These are phyloP conservation scores for Psilopogon haemacephalus DNA, from an alignment of 2,113 vertebrate species.

Conservation along the genomic window DNA sequence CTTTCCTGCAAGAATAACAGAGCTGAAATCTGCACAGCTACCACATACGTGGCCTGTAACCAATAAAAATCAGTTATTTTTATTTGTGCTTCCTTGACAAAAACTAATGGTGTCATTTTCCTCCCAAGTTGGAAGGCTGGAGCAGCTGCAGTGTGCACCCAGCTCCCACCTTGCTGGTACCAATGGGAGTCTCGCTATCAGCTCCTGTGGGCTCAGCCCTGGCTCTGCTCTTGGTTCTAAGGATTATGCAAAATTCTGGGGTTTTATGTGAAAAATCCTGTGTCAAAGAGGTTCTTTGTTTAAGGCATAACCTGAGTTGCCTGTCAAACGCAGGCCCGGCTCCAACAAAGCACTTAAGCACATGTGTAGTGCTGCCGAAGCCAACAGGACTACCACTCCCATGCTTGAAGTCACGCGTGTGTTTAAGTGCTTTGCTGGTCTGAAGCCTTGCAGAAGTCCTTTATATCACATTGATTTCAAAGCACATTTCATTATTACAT, in stretches of 20 bases:
- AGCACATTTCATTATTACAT: conserved; percentile 58
- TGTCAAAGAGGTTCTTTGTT: conserved; percentile 65
- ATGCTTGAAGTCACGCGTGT: conserved; percentile 52
- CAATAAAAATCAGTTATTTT: not conserved
- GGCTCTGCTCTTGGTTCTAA: not conserved
- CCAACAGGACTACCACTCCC: not conserved
- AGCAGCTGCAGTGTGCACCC: not conserved
- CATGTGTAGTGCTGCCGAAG: conserved; percentile 56
- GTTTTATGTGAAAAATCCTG: conserved; percentile 5
- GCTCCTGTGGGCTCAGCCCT: not conserved
- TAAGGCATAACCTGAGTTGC: conserved; percentile 60
- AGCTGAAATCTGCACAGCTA: conserved; percentile 11
- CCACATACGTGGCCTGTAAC: not conserved
- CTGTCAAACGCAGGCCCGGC: conserved; percentile 33
- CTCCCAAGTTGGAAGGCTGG: not conserved
- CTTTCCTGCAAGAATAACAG: conserved; percentile 46
- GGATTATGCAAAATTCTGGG: not conserved
- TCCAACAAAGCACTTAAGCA: conserved; percentile 71
- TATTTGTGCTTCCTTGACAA: not conserved
- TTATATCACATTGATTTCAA: conserved; percentile 69
- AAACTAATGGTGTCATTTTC: not conserved
- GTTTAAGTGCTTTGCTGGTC: conserved; percentile 63
- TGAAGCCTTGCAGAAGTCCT: conserved; percentile 66
- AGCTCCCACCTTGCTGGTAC: not conserved
- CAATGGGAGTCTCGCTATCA: not conserved